phyloP scores from a whole-genome alignment of 2,888 invertebrate species.

The Nymphalis c-album region DNA sequence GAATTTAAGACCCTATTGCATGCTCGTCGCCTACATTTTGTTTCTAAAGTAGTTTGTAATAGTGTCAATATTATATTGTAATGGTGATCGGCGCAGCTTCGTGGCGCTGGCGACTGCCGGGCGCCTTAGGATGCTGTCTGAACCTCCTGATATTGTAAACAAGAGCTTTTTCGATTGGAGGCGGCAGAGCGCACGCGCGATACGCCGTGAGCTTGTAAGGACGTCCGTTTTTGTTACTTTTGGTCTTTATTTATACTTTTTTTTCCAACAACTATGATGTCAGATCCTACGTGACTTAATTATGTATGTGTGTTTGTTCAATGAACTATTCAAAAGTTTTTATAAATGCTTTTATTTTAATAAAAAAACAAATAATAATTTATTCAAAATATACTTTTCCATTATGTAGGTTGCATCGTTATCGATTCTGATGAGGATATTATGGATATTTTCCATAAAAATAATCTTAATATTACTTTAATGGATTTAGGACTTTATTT shows the following conservation, averaged over 20 bases:
- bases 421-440: neutral
- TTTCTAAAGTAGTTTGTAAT: slow-evolving; percentile 12
- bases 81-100: slow-evolving; percentile 30
- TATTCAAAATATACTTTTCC: neutral
- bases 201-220: slow-evolving; percentile 46
- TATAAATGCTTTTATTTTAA: neutral
- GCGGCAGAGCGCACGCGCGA: slow-evolving; percentile 65
- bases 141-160: slow-evolving; percentile 74
- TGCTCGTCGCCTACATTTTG: slow-evolving; percentile 12
- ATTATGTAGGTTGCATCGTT: neutral
- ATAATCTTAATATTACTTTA: neutral
- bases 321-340: neutral
- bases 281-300: neutral
- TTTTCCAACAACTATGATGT: neutral
- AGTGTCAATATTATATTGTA: slow-evolving; percentile 23
- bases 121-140: slow-evolving; percentile 66
- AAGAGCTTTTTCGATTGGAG: slow-evolving; percentile 76
- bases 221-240: slow-evolving; percentile 41
- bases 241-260: neutral
- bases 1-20: neutral
- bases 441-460: neutral
- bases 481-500: slow-evolving; percentile 15
- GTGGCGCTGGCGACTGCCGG: slow-evolving; percentile 51
- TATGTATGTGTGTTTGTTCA: neutral
- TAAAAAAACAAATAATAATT: neutral